Evolutionary conservation across 2,113 vertebrate species (phyloP), one percentile per base, ranked within the genome.

Genomic region (Brevimyrus niger): DNA sequence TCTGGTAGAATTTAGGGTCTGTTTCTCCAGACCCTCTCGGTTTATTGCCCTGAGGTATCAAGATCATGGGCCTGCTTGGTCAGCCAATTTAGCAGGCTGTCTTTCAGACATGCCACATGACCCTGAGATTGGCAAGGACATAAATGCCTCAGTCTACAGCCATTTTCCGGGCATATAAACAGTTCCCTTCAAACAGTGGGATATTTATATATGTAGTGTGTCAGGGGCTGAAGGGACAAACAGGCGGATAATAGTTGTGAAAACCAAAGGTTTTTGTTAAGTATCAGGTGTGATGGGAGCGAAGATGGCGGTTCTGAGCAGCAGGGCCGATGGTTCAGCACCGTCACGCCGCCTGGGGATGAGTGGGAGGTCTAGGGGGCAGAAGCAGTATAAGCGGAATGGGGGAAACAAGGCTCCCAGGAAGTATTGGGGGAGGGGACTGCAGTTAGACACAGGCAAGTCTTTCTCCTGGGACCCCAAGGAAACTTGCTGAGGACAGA

Each of bases 191-290:
- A 90, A 94, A 94, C 93, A 86, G 91, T 15, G 11, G 80, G 90
- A 89, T 93, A 96, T 96, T 95, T 95, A 94, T 96, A 96, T 95
- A 93, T 93, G 92, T 94, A 95, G 94, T 94, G 92, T 92, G 46
- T 92, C 90, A 23, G 55, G 55, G 55, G 92, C 90, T 90, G 88
- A 90, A 88, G 89, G 94, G 94, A 95, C 92, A 91, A 88, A 91
- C 90, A 87, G n/a, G 9, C 11, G 58, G 88, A 92, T 95, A 95
- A 96, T 90, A 95, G 95, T 95, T 94, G 94, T 95, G 95, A 93
- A 89, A 90, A 87, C 89, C 44, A 90, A 55, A 51, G 13, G 48
- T 50, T 50, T 50, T 48, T 48, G 47, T 50, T 50, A 50, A 50
- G 48, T 50, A 15, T 50, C 13, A 50, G 47, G 53, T 55, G 19